Evolutionary conservation across 2,113 vertebrate species (phyloP).

Genomic region (Corythoichthys intestinalis): DNA sequence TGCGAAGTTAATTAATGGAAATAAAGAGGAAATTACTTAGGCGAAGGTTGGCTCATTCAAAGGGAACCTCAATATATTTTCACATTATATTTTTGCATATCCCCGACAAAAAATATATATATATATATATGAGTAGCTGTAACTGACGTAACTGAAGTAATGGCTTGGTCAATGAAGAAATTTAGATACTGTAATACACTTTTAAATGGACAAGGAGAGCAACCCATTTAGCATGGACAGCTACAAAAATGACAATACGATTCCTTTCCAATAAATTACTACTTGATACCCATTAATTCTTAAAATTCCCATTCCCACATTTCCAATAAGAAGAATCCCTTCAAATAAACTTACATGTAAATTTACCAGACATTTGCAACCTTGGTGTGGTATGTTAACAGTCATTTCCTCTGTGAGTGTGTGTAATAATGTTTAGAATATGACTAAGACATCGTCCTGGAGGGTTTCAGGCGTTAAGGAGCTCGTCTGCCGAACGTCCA

Average conservation of each 20-base stretch:
- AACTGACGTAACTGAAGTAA: neutral
- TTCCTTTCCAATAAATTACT: neutral
- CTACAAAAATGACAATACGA: neutral
- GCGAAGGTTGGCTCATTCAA: neutral
- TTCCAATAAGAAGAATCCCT: neutral
- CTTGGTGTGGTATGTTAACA: neutral
- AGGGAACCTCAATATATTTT: neutral
- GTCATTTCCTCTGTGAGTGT: slow-evolving; percentile 2
- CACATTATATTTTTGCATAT: neutral
- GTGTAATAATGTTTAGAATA: slow-evolving; percentile 10
- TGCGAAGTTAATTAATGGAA: neutral
- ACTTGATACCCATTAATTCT: neutral
- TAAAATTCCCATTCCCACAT: neutral
- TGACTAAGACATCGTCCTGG: neutral
- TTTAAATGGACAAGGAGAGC: neutral
- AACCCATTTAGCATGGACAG: neutral
- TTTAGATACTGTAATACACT: no score
- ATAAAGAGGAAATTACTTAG: neutral
- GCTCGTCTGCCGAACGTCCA: slow-evolving; percentile 74
- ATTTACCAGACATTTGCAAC: neutral
- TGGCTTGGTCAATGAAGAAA: no score
- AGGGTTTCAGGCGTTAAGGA: slow-evolving; percentile 71
- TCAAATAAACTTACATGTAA: neutral
- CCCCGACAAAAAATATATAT: neutral
- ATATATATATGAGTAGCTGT: neutral